Evolutionary conservation across 2,888 invertebrate genomes (phyloP).

Genomic region (Dasysyrphus albostriatus): DNA sequence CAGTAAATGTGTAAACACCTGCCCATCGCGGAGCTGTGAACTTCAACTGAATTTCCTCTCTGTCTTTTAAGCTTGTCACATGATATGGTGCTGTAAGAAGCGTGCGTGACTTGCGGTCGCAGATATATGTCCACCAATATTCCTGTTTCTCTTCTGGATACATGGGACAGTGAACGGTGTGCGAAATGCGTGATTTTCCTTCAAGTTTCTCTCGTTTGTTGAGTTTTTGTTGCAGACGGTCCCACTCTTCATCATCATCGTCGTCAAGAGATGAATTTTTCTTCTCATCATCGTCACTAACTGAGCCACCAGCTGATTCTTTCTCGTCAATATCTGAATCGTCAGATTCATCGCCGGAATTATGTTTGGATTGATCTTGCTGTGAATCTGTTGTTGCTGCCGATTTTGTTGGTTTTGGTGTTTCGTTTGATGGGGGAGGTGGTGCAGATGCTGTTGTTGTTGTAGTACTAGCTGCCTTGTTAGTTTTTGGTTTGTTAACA

Average conservation of each 20-base stretch:
- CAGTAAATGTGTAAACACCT: slow-evolving; percentile 95
- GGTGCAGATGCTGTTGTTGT: slow-evolving; percentile 44
- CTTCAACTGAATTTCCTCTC: slow-evolving; percentile 96
- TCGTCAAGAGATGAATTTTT: slow-evolving; percentile 85
- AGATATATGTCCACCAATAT: slow-evolving; percentile 99
- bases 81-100: slow-evolving; percentile 96
- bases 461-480: slow-evolving; percentile 81
- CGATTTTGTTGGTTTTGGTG: slow-evolving; percentile 66
- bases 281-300: slow-evolving; percentile 86
- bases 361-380: slow-evolving; percentile 79
- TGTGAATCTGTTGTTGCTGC: slow-evolving; percentile 76
- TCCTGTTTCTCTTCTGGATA: slow-evolving; percentile 98
- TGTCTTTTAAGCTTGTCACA: slow-evolving; percentile 94
- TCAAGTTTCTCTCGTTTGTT: slow-evolving; percentile 95
- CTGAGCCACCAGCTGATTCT: slow-evolving; percentile 82
- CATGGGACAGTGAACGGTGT: slow-evolving; percentile 98
- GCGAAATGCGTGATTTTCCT: slow-evolving; percentile 96
- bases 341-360: slow-evolving; percentile 84
- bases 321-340: slow-evolving; percentile 85
- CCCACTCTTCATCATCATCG: slow-evolving; percentile 96
- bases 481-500: slow-evolving; percentile 82
- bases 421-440: slow-evolving; percentile 60
- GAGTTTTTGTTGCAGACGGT: slow-evolving; percentile 93
- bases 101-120: slow-evolving; percentile 96
- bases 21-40: slow-evolving; percentile 98